phyloP scores from a whole-genome alignment of 1,140 invertebrate genomes.

The Sycophaga agraensis region DNA sequence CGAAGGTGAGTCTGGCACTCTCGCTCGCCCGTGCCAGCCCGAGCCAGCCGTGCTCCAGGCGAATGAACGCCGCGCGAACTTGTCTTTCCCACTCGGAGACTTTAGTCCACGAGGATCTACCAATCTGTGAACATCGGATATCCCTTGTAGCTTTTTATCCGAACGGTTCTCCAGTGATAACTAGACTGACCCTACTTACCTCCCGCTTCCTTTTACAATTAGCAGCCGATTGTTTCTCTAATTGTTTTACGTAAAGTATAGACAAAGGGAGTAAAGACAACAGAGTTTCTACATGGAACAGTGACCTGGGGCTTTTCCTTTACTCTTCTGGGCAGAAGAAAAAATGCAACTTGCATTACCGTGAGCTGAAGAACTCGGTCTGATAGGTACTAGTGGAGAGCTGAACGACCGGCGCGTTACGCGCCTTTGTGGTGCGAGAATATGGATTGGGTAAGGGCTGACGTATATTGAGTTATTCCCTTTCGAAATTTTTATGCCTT shows the following conservation, averaged over 20 bases:
- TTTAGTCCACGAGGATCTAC: slow-evolving; percentile 24
- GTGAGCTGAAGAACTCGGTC: not conserved
- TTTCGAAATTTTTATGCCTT: no score
- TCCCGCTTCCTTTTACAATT: no score
- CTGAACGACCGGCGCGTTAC: not conserved
- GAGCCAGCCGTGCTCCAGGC: not conserved
- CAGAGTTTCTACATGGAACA: no score
- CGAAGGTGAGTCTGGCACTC: not conserved
- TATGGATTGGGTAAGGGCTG: slow-evolving; percentile 27
- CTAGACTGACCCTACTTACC: no score
- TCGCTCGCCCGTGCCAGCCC: not conserved
- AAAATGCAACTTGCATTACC: not conserved
- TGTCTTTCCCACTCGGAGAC: not conserved
- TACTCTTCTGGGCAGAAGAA: not conserved
- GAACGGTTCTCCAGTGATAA: no score
- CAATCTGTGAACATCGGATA: slow-evolving; percentile 18
- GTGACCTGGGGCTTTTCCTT: not conserved
- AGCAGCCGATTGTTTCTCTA: no score
- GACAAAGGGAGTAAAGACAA: no score
- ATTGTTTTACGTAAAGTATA: no score
- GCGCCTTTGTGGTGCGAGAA: slow-evolving; percentile 2
- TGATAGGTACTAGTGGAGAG: not conserved
- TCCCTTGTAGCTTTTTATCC: no score
- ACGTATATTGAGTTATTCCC: not conserved
- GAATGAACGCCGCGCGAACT: slow-evolving; percentile 15